phyloP scores from a whole-genome alignment of 1,140 invertebrate genomes.

The Achatina immaculata region DNA sequence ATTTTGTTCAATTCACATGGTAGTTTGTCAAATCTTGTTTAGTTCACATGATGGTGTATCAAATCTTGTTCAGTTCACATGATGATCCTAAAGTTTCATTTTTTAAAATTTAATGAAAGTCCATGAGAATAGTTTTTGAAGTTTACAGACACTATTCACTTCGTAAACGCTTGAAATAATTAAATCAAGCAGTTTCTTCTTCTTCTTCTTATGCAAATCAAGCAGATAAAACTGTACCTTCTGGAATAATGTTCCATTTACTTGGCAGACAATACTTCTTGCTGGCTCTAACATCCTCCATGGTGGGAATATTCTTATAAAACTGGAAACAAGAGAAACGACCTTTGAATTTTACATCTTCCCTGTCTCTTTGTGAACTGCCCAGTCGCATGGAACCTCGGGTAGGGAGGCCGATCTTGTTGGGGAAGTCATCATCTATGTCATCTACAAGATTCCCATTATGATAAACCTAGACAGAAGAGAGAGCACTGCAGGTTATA shows the following conservation, averaged over 20 bases:
- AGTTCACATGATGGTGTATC: too few relatives aligned
- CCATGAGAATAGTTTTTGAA: too few relatives aligned
- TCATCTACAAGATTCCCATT: slow-evolving; percentile 44
- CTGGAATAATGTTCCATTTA: slow-evolving; percentile 39
- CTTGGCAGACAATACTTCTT: slow-evolving; percentile 36
- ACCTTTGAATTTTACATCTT: slow-evolving; percentile 34
- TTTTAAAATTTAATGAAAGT: too few relatives aligned
- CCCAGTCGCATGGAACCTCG: slow-evolving; percentile 42
- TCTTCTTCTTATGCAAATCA: too few relatives aligned
- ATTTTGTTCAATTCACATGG: too few relatives aligned
- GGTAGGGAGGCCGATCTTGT: slow-evolving; percentile 42
- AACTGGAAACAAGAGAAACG: slow-evolving; percentile 44
- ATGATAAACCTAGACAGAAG: slow-evolving; percentile 37
- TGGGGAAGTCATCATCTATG: slow-evolving; percentile 50
- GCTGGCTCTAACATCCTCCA: slow-evolving; percentile 30
- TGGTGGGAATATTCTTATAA: slow-evolving; percentile 19
- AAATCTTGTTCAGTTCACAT: too few relatives aligned
- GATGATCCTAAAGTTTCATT: too few relatives aligned
- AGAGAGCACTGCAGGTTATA: too few relatives aligned
- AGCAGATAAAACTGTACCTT: slow-evolving; percentile 22
- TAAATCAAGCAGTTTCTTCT: too few relatives aligned
- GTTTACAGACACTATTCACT: too few relatives aligned
- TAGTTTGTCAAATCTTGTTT: too few relatives aligned
- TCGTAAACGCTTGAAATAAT: too few relatives aligned
- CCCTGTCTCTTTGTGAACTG: slow-evolving; percentile 36